These are phyloP conservation scores for Cosmopolites sordidus DNA, from an alignment of 2,888 invertebrate species.

Conservation along the genomic window DNA sequence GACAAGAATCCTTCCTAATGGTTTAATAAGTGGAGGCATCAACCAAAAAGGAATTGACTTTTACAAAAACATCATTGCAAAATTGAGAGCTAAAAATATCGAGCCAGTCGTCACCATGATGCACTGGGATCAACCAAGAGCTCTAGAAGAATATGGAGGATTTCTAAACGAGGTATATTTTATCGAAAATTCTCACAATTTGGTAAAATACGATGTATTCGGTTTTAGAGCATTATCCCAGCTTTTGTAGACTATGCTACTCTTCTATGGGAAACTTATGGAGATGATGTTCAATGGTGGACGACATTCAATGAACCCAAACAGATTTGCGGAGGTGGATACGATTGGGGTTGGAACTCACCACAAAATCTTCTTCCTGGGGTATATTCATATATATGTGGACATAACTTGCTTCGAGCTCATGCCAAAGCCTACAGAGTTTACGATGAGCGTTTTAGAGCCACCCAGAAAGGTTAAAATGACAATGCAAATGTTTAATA, in stretches of 20 bases:
- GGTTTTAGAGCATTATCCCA: slow-evolving; percentile 8
- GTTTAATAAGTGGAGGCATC: slow-evolving; percentile 43
- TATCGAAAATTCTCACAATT: too few species aligned
- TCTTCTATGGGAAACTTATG: slow-evolving; percentile 39
- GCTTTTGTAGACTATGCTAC: slow-evolving; percentile 53
- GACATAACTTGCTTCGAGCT: slow-evolving; percentile 59
- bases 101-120: slow-evolving; percentile 52
- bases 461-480: slow-evolving; percentile 20
- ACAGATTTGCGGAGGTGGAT: slow-evolving; percentile 31
- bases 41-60: slow-evolving; percentile 55
- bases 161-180: slow-evolving; percentile 51
- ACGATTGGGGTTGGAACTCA: slow-evolving; percentile 32
- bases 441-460: slow-evolving; percentile 55
- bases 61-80: slow-evolving; percentile 59
- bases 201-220: too few species aligned
- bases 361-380: slow-evolving; percentile 44
- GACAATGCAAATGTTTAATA: background rate
- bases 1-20: slow-evolving; percentile 61
- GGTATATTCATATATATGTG: slow-evolving; percentile 57
- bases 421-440: slow-evolving; percentile 62
- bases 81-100: slow-evolving; percentile 51
- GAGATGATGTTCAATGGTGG: slow-evolving; percentile 45
- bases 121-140: slow-evolving; percentile 55
- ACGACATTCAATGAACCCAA: slow-evolving; percentile 53
- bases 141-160: slow-evolving; percentile 44